Evolutionary conservation across 2,113 vertebrate species (phyloP).

Genomic region (Epinephelus cyanopodus): DNA sequence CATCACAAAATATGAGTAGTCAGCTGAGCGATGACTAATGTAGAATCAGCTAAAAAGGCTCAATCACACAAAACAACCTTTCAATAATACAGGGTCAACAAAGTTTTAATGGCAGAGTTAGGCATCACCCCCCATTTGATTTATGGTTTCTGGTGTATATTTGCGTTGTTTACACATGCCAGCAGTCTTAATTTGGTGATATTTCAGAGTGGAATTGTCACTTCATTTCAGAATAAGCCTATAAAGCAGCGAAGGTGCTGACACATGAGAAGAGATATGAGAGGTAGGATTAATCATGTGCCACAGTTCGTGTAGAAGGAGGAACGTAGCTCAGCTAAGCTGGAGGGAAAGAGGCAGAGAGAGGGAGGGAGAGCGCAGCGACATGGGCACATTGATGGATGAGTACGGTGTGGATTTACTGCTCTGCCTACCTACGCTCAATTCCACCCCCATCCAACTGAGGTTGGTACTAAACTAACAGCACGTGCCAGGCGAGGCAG

Average conservation of each 20-base stretch:
- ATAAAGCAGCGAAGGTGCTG: constrained; percentile 78
- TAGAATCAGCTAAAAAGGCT: constrained; percentile 40
- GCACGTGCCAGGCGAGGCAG: constrained; percentile 15
- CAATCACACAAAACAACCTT: constrained; percentile 40
- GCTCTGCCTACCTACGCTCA: constrained; percentile 39
- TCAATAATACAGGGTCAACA: constrained; percentile 67
- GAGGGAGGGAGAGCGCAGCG: constrained; percentile 16
- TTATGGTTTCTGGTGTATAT: constrained; percentile 62
- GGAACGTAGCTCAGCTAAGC: constrained; percentile 58
- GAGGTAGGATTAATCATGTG: constrained; percentile 75
- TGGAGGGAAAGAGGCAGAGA: constrained; percentile 31
- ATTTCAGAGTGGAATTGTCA: constrained; percentile 77
- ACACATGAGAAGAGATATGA: constrained; percentile 76
- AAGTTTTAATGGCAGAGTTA: constrained; percentile 57
- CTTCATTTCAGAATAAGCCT: constrained; percentile 74
- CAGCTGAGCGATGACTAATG: constrained; percentile 15
- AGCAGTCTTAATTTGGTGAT: constrained; percentile 78
- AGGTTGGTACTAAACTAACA: constrained; percentile 47
- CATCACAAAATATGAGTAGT: constrained; percentile 14
- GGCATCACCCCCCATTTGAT: constrained; percentile 45
- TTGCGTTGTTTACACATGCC: constrained; percentile 78
- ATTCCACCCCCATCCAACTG: constrained; percentile 25
- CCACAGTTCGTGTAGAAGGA: constrained; percentile 61
- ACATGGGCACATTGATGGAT: constrained; percentile 64
- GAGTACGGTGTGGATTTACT: constrained; percentile 56